Evolutionary conservation across 2,797 vertebrate species (phyloP).

Genomic region (Limosa lapponica): DNA sequence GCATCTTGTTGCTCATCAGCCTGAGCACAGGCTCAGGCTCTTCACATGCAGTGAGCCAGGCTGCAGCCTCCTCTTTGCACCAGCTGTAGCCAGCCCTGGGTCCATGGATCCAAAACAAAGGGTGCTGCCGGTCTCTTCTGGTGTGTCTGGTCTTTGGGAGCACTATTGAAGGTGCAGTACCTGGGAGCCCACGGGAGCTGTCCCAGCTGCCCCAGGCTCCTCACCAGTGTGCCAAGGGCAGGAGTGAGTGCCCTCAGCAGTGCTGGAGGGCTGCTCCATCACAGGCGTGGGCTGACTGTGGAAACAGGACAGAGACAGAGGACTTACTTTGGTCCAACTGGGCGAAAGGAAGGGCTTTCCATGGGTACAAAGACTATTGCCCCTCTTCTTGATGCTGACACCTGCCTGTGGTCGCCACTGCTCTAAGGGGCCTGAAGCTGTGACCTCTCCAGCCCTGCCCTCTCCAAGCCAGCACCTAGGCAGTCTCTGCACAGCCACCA

Average conservation of each 20-base stretch:
- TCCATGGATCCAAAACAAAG: fast-evolving
- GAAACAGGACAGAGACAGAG: background rate
- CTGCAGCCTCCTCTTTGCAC: background rate
- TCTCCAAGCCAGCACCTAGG: background rate
- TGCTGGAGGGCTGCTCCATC: background rate
- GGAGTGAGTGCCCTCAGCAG: background rate
- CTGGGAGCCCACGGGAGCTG: fast-evolving
- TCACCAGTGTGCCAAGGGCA: background rate
- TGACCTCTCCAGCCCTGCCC: background rate
- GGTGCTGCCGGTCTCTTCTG: background rate
- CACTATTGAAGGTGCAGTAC: background rate
- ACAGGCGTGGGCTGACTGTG: fast-evolving
- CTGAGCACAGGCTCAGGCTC: background rate
- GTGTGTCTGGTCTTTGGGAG: fast-evolving
- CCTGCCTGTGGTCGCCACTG: background rate
- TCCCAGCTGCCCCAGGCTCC: background rate
- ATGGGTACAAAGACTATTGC: background rate
- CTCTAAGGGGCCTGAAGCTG: background rate
- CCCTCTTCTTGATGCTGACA: background rate
- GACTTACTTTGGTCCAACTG: background rate
- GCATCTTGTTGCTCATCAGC: background rate
- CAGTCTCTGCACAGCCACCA: background rate
- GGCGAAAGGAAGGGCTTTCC: background rate
- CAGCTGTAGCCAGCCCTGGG: background rate
- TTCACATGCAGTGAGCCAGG: background rate